Evolutionary conservation across 2,113 vertebrate species (phyloP).

Genomic region (Oryzias melastigma): DNA sequence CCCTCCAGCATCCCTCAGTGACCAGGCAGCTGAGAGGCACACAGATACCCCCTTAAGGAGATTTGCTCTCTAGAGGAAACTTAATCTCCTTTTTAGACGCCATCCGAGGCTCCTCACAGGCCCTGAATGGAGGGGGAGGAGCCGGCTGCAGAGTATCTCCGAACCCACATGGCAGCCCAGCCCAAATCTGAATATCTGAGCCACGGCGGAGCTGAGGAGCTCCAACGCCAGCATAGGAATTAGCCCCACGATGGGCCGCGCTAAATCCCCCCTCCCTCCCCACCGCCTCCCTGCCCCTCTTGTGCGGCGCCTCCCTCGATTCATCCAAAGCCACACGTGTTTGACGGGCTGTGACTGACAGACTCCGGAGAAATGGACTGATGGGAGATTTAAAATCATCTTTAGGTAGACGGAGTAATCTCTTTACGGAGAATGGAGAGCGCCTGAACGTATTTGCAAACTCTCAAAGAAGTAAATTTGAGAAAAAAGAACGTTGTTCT

Average conservation of each 20-base stretch:
- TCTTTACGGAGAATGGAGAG: too few species aligned
- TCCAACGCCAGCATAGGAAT: constrained; percentile 74
- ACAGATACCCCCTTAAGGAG: constrained; percentile 82
- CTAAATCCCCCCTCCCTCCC: constrained; percentile 63
- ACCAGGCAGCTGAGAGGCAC: constrained; percentile 79
- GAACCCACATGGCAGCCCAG: constrained; percentile 77
- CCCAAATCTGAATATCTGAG: constrained; percentile 80
- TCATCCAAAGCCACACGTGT: constrained; percentile 38
- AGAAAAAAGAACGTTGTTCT: not conserved
- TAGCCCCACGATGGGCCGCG: constrained; percentile 68
- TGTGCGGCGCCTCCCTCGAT: constrained; percentile 43
- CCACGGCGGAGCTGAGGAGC: constrained; percentile 63
- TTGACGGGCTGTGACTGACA: constrained; percentile 41
- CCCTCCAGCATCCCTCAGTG: constrained; percentile 72
- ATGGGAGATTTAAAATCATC: constrained; percentile 16
- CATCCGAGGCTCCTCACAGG: constrained; percentile 73
- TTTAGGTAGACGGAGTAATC: constrained; percentile 3
- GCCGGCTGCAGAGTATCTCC: constrained; percentile 73
- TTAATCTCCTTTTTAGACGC: constrained; percentile 83
- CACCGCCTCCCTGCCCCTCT: constrained; percentile 32
- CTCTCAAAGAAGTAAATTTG: not conserved
- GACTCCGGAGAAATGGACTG: constrained; percentile 15
- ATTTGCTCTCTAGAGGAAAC: constrained; percentile 81
- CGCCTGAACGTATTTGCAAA: not conserved
- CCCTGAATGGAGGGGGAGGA: constrained; percentile 73